These are phyloP conservation scores for Dryobotodes eremita DNA, from an alignment of 2,888 invertebrate genomes.

Conservation along the genomic window DNA sequence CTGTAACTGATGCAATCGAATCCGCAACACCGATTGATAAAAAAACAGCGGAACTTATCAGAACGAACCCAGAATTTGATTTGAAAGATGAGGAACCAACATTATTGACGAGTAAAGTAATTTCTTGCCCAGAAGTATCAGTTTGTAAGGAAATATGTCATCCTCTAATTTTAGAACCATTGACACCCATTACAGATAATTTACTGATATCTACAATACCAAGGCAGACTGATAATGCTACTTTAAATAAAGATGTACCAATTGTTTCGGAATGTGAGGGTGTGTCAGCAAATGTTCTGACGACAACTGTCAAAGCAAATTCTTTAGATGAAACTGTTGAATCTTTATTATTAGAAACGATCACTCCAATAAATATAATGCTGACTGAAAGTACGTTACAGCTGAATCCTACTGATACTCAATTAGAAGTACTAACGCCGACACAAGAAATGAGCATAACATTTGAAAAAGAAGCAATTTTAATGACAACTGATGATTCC, in stretches of 20 bases:
- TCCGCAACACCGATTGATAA: neutral
- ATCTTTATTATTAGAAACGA: slow-evolving; percentile 1
- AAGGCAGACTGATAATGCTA: neutral
- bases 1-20: neutral
- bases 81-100: neutral
- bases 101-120: neutral
- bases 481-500: neutral
- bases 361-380: neutral
- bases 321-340: slow-evolving; percentile 6
- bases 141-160: neutral
- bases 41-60: neutral
- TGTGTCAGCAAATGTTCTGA: neutral
- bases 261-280: neutral
- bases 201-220: neutral
- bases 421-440: neutral
- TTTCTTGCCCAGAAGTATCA: neutral
- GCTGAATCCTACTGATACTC: neutral
- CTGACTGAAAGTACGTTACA: slow-evolving; percentile 6
- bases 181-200: neutral
- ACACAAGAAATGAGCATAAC: neutral
- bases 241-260: neutral
- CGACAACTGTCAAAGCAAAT: neutral
- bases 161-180: slow-evolving; percentile 5
- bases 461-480: slow-evolving; percentile 13
- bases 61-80: neutral